These are phyloP conservation scores for Hippopotamyrus pictus DNA, from an alignment of 2,797 vertebrate species.

Conservation along the genomic window DNA sequence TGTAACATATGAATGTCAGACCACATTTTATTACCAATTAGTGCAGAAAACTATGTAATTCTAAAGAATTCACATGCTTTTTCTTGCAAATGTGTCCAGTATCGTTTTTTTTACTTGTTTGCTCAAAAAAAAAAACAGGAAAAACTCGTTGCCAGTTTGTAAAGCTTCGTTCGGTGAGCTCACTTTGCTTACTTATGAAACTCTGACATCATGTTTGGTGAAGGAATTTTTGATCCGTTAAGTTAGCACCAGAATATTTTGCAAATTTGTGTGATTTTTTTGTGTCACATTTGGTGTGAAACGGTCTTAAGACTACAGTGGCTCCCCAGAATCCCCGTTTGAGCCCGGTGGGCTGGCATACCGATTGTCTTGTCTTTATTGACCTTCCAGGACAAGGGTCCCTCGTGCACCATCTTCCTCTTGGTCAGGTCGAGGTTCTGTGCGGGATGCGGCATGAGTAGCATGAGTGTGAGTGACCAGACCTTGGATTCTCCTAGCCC, in stretches of 20 bases:
- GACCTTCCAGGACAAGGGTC: slow-evolving; percentile 91
- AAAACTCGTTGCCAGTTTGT: background rate
- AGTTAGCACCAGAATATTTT: background rate
- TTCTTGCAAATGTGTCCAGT: background rate
- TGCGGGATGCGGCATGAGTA: slow-evolving; percentile 41
- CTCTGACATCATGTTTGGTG: background rate
- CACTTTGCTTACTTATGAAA: background rate
- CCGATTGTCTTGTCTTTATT: slow-evolving; percentile 95
- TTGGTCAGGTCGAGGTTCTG: slow-evolving; percentile 90
- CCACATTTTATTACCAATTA: background rate
- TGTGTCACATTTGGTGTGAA: background rate
- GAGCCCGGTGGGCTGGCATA: slow-evolving; percentile 39
- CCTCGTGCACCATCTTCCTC: slow-evolving; percentile 92
- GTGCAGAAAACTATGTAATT: background rate
- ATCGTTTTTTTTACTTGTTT: background rate
- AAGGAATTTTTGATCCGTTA: background rate
- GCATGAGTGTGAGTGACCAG: background rate
- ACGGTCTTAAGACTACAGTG: background rate
- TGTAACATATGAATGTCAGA: background rate
- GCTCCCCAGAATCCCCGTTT: background rate
- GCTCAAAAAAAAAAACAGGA: background rate
- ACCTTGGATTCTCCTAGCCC: background rate
- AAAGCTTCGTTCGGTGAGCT: background rate
- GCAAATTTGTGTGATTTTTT: background rate
- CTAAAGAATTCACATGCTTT: background rate